Evolutionary conservation across 2,888 invertebrate genomes (phyloP).

Genomic region (Drosophila maculinotata): DNA sequence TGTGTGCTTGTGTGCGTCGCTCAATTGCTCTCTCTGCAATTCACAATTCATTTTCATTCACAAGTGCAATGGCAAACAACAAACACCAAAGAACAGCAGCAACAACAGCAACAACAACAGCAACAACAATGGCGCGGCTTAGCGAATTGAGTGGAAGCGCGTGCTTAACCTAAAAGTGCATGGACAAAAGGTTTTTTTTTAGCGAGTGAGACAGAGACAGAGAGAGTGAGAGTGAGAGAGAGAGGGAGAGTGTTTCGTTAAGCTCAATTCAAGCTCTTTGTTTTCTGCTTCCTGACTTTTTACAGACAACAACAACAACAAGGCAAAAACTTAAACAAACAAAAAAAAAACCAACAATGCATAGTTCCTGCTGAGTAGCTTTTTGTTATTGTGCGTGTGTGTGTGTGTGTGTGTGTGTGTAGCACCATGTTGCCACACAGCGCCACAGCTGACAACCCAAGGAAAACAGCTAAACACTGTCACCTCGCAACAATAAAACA

Average conservation of each 20-base stretch:
- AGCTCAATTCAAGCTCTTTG: conserved; percentile 69
- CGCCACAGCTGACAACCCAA: conserved; percentile 44
- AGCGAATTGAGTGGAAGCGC: conserved; percentile 70
- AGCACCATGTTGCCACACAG: conserved; percentile 39
- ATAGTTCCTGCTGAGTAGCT: conserved; percentile 77
- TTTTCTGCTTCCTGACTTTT: conserved; percentile 59
- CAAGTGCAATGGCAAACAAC: conserved; percentile 47
- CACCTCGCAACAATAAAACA: conserved; percentile 58
- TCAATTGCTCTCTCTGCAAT: conserved; percentile 49
- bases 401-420: conserved; percentile 28
- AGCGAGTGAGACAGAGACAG: conserved; percentile 14
- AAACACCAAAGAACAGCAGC: no score
- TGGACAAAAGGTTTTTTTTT: conserved; percentile 58
- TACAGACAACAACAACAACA: conserved; percentile 54
- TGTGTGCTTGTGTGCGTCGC: conserved; percentile 16
- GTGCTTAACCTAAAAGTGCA: conserved; percentile 77
- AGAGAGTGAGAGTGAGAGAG: conserved; percentile 11
- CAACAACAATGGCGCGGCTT: conserved; percentile 51
- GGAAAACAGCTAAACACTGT: conserved; percentile 58
- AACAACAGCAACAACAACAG: conserved; percentile 27
- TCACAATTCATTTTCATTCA: conserved; percentile 56
- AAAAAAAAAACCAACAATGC: conserved; percentile 64
- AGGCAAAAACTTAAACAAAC: conserved; percentile 24
- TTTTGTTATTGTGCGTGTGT: conserved; percentile 38
- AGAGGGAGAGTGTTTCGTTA: conserved; percentile 36